Base-by-base conservation (phyloP, 2,888 invertebrate genomes). In the Drosophila tanythrix region DNA sequence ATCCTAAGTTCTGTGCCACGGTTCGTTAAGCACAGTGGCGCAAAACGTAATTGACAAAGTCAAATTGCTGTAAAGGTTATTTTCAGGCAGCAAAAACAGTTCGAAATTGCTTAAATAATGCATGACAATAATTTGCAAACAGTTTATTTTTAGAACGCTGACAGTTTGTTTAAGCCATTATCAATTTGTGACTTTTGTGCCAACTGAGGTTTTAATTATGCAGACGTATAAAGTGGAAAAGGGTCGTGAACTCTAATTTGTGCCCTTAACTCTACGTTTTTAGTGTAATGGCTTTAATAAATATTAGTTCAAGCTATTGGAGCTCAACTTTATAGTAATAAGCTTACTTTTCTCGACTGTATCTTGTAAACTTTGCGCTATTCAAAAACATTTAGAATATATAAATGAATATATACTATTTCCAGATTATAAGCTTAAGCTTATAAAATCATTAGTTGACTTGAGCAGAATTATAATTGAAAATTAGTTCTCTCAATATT, bases 21-120 rank as follows among this genome's bases (percentile, higher is more conserved):
- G 67, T 82, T 81, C 76, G 82, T 82, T 76, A 62, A 51, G 59
- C 73, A 81, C 75, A 82, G 75, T 81, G 75, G 63, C 69, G 38
- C 64, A 64, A 68, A 68, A 64, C 53, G n/a, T 67, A 80, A 63
- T 66, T 68, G 70, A 51, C 76, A 70, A 67, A 40, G 62, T n/a
- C 52, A 64, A 79, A 74, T 59, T 67, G 71, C 51, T 66, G n/a
- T 15, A 58, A 66, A 74, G 57, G 53, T 57, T 64, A 61, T 79
- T 66, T 62, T 53, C 25, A 25, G 48, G 18, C 50, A 52, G 25
- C 48, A 29, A 55, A 63, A 43, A n/a, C n/a, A 15, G 15, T 46
- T 18, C 13, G 11, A 11, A 57, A 18, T 59, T 13, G 6, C 55
- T 11, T 10, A 50, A 36, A 48, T 35, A 51, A 69, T 52, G 7